phyloP scores from a whole-genome alignment of 2,888 invertebrate species.

The Dicranocentrus wangi region DNA sequence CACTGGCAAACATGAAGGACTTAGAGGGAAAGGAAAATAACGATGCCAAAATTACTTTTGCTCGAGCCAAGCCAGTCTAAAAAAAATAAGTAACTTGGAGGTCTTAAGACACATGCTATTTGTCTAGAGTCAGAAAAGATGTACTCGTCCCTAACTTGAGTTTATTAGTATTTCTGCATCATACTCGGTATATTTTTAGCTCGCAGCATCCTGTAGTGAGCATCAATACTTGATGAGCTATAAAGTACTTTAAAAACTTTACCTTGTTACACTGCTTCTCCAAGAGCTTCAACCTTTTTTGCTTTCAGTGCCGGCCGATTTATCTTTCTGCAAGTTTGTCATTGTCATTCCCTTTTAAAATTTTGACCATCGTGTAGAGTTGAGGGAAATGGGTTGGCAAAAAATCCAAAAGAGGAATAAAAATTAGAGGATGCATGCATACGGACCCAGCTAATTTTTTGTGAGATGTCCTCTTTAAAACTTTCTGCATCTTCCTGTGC shows the following conservation, averaged over 20 bases:
- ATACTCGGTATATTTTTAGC: slow-evolving; percentile 9
- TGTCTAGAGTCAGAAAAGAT: no score
- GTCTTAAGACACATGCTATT: no score
- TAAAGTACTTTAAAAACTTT: background rate
- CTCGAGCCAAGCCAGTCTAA: no score
- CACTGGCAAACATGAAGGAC: no score
- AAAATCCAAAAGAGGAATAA: background rate
- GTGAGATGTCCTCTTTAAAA: no score
- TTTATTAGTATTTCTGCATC: background rate
- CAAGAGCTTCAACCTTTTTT: background rate
- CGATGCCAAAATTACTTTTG: no score
- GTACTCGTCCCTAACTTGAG: no score
- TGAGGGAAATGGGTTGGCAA: slow-evolving; percentile 12
- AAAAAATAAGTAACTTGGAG: no score
- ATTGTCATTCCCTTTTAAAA: background rate
- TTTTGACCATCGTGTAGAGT: background rate
- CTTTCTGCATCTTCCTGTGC: no score
- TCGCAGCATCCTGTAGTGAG: background rate
- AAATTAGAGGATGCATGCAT: background rate
- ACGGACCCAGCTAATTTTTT: background rate
- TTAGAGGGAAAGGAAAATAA: no score
- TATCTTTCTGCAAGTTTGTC: slow-evolving; percentile 10
- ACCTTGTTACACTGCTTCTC: background rate
- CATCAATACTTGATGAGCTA: slow-evolving; percentile 17
- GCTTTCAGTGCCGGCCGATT: background rate